Base-by-base conservation (phyloP, 2,888 invertebrate genomes). In the Encarsia formosa region DNA sequence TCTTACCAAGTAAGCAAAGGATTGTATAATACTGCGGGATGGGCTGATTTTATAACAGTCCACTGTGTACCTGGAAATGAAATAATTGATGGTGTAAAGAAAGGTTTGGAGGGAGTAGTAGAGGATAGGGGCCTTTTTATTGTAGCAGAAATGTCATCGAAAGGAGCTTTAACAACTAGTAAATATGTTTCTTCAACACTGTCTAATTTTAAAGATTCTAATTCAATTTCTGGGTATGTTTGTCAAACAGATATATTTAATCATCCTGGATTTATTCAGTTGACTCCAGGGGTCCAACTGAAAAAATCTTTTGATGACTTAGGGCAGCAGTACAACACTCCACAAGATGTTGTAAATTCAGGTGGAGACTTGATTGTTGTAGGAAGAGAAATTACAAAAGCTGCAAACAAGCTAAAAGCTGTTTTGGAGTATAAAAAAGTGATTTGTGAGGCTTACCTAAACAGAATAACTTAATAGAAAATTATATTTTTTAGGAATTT, bases 281-380 rank as follows among this genome's bases (percentile, higher is more conserved):
- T 98, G 60, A 97, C 96, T 3, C 97, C 98, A 9, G 97, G 97
- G 29, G 93, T 97, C 0, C 86, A 89, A 66, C 75, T 94, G 11
- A 78, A 79, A 4, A 78, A 78, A 54, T 78, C 81, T 13, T 78
- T 78, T 9, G 98, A 98, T 75, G 75, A 77, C 26, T 77, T 94
- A 46, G 96, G 94, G 0, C 93, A 98, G 69, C 86, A 87, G 54
- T 99, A 98, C 71, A 83, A 87, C 56, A 85, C 87, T 9, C 95
- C 97, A 1, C 84, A 86, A 59, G 79, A 81, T 60, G 91, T 92
- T 4, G 82, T 99, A 4, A 71, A 83, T 35, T 81, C 87, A 39
- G 91, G 91, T 16, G 93, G 91, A 31, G 98, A 99, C 75, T 78
- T 98, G 37, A 87, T 91, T 22, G 95, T 99, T 9, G 96, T 99